A percentile compares a stretch with the other conserved stretches of the same genome.
Conservation (phyloP, 2,113 vertebrate species). For the Periophthalmodon schlosseri region DNA sequence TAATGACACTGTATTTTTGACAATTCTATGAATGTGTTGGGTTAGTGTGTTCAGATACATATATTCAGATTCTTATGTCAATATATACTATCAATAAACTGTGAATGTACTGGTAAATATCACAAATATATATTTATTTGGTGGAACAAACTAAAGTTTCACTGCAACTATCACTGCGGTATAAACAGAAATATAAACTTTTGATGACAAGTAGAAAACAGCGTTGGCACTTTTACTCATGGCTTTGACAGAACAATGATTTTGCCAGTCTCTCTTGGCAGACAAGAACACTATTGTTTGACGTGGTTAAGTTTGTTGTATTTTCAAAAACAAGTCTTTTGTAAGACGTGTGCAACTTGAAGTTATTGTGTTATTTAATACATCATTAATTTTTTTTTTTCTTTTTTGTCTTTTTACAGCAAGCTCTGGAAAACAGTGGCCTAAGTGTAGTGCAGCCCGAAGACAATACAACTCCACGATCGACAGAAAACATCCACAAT, state of each 20-base stretch:
- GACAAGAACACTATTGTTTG: not conserved
- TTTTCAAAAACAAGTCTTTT: not conserved
- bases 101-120: too few species aligned
- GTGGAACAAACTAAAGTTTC: too few species aligned
- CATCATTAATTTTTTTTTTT: not conserved
- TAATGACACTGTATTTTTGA: too few species aligned
- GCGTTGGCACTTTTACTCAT: not conserved
- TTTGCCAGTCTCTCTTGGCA: not conserved
- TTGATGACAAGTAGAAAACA: not conserved
- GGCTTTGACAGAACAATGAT: not conserved
- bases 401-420: conserved; percentile 75
- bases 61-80: not conserved
- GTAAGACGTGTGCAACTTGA: not conserved
- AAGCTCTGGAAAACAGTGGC: conserved; percentile 99
- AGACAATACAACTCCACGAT: conserved; percentile 72
- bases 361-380: not conserved
- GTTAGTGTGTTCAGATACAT: not conserved
- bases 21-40: too few species aligned
- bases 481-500: conserved; percentile 58
- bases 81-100: too few species aligned
- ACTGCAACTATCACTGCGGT: too few species aligned
- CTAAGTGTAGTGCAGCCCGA: conserved; percentile 85
- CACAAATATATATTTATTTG: too few species aligned
- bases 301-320: not conserved
- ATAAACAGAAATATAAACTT: too few species aligned